phyloP scores from a whole-genome alignment of 2,888 invertebrate species.

The Taphrorychus bicolor region DNA sequence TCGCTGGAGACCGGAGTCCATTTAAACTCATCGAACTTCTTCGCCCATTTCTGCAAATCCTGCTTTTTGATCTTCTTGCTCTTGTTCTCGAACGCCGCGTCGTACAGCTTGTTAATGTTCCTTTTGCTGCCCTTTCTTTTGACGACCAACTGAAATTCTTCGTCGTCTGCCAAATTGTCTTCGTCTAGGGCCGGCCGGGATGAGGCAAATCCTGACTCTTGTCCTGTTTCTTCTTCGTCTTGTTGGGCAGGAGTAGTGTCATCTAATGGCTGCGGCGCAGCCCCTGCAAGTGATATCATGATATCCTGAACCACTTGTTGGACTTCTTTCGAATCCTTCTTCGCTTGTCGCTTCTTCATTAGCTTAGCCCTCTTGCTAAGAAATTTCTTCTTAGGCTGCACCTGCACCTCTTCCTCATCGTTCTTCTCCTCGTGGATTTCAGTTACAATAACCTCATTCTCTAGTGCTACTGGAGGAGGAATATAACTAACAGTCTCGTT shows the following conservation, averaged over 20 bases:
- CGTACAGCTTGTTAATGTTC: slow-evolving; percentile 36
- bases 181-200: not conserved
- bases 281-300: not conserved
- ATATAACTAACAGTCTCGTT: slow-evolving; percentile 19
- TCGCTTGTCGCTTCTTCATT: slow-evolving; percentile 8
- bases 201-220: not conserved
- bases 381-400: slow-evolving; percentile 21
- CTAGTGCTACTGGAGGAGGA: not conserved
- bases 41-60: slow-evolving; percentile 36
- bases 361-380: slow-evolving; percentile 2
- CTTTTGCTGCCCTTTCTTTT: slow-evolving; percentile 17
- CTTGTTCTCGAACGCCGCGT: slow-evolving; percentile 41
- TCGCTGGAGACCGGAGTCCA: not conserved
- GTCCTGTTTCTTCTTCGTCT: not conserved
- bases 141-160: not conserved
- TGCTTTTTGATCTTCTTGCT: slow-evolving; percentile 41
- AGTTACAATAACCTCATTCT: not conserved
- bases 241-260: no score
- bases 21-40: slow-evolving; percentile 21
- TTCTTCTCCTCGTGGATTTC: no score
- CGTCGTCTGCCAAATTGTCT: not conserved
- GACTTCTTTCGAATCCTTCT: not conserved
- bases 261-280: not conserved
- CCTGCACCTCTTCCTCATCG: not conserved
- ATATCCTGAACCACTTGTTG: not conserved